These are phyloP conservation scores for Acrobasis repandana DNA, from an alignment of 2,888 invertebrate species.

Conservation along the genomic window DNA sequence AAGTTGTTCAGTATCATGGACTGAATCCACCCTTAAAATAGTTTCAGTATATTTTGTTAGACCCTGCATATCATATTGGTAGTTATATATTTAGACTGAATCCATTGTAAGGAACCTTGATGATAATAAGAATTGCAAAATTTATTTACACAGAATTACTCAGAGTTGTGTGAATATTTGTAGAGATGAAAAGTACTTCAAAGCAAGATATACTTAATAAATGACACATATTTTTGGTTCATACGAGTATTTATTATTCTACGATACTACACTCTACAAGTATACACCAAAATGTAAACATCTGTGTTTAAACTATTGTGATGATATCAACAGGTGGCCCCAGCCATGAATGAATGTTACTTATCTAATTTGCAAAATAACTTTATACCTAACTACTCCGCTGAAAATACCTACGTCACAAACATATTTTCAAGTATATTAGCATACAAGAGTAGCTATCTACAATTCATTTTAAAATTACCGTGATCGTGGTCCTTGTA, in stretches of 20 bases:
- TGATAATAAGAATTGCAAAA: neutral
- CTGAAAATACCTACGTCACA: slow-evolving; percentile 22
- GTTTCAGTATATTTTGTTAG: too few relatives aligned
- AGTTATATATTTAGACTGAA: neutral
- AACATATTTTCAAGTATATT: slow-evolving; percentile 13
- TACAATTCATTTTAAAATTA: neutral
- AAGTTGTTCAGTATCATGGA: too few relatives aligned
- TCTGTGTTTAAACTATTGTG: slow-evolving; percentile 13
- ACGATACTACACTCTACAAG: neutral
- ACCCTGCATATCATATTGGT: too few relatives aligned
- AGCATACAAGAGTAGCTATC: slow-evolving; percentile 1
- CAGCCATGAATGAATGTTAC: slow-evolving; percentile 6
- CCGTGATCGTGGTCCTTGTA: neutral
- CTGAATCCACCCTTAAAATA: too few relatives aligned
- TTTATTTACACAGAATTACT: neutral
- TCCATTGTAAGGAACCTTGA: neutral
- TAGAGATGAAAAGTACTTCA: neutral
- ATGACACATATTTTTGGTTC: neutral
- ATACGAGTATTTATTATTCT: neutral
- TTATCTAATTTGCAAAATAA: slow-evolving; percentile 20
- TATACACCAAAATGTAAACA: slow-evolving; percentile 14
- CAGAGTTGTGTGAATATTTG: neutral
- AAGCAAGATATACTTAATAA: neutral
- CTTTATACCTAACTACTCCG: neutral
- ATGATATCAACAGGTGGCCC: slow-evolving; percentile 9